Conservation (phyloP, 2,888 invertebrate genomes). For the Napeogenes inachia region DNA sequence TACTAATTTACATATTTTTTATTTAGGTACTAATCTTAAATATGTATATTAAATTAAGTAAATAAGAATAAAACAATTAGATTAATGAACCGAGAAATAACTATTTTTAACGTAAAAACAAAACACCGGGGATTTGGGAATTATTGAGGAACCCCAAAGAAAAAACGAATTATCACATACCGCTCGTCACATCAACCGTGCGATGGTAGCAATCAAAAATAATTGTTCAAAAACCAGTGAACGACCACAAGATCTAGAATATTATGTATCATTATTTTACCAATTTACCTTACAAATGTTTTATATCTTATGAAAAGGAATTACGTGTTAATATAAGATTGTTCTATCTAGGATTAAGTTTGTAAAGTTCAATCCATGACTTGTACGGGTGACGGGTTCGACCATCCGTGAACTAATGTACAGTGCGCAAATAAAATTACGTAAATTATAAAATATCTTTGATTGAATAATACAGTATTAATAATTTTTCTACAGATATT, state of each 20-base stretch:
- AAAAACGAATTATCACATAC: constrained; percentile 19
- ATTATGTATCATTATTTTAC: constrained; percentile 42
- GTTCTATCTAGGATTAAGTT: constrained; percentile 29
- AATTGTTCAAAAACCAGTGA: constrained; percentile 57
- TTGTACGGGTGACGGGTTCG: constrained; percentile 56
- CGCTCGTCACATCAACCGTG: constrained; percentile 27
- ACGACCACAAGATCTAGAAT: constrained; percentile 53
- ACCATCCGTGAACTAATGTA: constrained; percentile 56
- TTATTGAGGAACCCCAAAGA: constrained; percentile 12
- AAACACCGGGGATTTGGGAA: neutral
- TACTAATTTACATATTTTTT: too few species aligned
- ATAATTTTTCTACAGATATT: too few species aligned
- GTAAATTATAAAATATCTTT: too few species aligned
- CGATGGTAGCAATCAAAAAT: constrained; percentile 53
- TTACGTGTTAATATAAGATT: constrained; percentile 21
- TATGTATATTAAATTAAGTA: too few species aligned
- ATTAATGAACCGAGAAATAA: neutral
- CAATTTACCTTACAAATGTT: constrained; percentile 8
- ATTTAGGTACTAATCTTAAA: too few species aligned
- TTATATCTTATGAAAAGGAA: constrained; percentile 26
- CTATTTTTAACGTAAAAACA: too few species aligned
- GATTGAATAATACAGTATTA: too few species aligned
- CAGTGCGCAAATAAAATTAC: constrained; percentile 40
- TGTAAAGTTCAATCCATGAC: constrained; percentile 50
- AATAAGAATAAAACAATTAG: too few species aligned